Evolutionary conservation across 2,797 vertebrate genomes (phyloP), one percentile per base, ranked within the genome.

Genomic region (Rachycentron canadum): DNA sequence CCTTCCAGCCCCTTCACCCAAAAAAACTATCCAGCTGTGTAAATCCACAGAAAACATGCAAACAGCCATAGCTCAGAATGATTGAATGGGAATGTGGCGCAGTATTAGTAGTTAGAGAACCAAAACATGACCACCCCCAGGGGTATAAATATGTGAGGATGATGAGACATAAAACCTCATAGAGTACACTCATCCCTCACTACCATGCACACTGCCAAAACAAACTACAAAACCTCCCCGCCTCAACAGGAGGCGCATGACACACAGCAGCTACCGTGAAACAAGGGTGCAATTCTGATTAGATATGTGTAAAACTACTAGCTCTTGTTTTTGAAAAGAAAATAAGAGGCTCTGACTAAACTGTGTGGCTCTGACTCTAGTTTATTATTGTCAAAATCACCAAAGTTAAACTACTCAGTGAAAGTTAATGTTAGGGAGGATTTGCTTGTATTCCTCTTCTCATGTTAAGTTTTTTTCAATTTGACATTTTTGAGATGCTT

Each of bases 11-110:
- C 30, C 73, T 65, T 74, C 66, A 59, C 30, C 76, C 72, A 47
- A 77, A 47, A 77, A 73, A 80, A 56, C 68, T 77, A 79, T 86
- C 83, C 86, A 85, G 88, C 82, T 89, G 87, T 81, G 84, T 62
- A 87, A 90, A 89, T 91, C 84, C 86, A 86, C 67, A 78, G 45
- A 86, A 92, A 82, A 83, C 71, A 85, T 41, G 23, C 79, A 81
- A 88, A 90, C 64, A 78, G 30, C 65, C 49, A 25, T 3, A 50
- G 73, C 53, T 88, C 53, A 83, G 56, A 84, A 47, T 40, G 50
- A 43, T 45, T 69, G 52, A 83, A 41, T 65, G 76, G 66, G 53
- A 85, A 83, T 57, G 70, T 8, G 5, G 30, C 13, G 2, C 13
- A 40, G 73, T 28, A 77, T 89, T 82, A 86, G 53, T 30, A 62